Evolutionary conservation across 2,797 vertebrate species (phyloP), one percentile per base, ranked within the genome.

Genomic region (Pipistrellus pygmaeus): DNA sequence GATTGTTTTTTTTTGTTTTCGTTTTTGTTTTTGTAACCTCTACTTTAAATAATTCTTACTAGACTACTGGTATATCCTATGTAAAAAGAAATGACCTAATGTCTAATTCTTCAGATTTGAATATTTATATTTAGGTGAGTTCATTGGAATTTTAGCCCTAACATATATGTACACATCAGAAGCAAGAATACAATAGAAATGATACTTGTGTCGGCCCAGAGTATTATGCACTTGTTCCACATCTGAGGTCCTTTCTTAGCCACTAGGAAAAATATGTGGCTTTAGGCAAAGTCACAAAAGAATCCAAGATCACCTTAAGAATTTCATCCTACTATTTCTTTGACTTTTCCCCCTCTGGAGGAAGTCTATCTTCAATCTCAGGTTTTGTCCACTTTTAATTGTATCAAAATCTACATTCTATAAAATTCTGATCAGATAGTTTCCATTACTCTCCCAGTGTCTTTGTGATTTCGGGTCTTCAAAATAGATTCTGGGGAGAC

Each of bases 121-220:
- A 82, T 14, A 81, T 35, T 93, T 85, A 80, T 53, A 71, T 57
- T 82, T 81, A 90, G 48, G 35, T 75, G n/a, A 95, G 38, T 82
- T 93, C 83, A 83, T 81, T 62, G 60, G 35, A 2, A 80, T 90
- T 95, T 66, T 87, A 38, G 10, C n/a, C 73, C 62, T 17, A 92
- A 55, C 0, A 2, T 90, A 75, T 88, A 83, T 81, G 48, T 69
- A 90, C 3, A 83, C 32, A 89, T 6, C 25, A 92, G 76, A 96
- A 96, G 62, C 64, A 94, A 90, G 46, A 92, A 77, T 64, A 81
- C 6, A 75, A 6, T 95, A 84, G 88, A 41, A 90, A 95, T 85
- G 71, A 25, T 75, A 73, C 35, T 91, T 68, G 3, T 71, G 51
- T 53, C 66, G 89, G 55, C 51, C 72, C 1, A 81, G 48, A 53